Percentiles rank a stretch among this genome's conserved stretches.
Evolutionary conservation across 2,113 vertebrate genomes (phyloP).

Genomic region (Ascaphus truei): DNA sequence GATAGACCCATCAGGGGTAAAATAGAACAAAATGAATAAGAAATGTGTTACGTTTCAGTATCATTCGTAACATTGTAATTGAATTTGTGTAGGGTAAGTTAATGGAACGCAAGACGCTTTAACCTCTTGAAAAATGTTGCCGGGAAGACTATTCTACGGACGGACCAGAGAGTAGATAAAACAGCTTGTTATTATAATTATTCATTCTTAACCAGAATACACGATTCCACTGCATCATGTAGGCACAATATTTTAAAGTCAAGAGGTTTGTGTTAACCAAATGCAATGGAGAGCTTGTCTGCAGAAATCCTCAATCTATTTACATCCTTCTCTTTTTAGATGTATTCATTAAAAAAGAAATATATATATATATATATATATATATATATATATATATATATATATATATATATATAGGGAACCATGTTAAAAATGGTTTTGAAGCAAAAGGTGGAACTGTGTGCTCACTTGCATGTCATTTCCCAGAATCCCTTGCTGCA

Average conservation of each 20-base stretch:
- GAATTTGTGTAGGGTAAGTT: background rate
- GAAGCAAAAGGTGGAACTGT: too few relatives aligned
- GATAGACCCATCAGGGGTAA: background rate
- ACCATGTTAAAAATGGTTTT: too few relatives aligned
- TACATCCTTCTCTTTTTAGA: background rate
- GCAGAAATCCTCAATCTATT: background rate
- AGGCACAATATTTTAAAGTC: background rate
- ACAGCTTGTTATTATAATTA: background rate
- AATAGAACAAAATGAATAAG: slow-evolving; percentile 3
- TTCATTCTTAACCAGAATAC: background rate
- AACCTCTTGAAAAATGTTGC: background rate
- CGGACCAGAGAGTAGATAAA: background rate
- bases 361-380: too few relatives aligned
- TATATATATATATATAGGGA: too few relatives aligned
- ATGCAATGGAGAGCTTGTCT: background rate
- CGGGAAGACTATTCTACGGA: background rate
- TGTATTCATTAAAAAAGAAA: too few relatives aligned
- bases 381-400: too few relatives aligned
- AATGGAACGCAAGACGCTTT: too few relatives aligned
- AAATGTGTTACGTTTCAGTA: background rate
- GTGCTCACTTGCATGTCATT: too few relatives aligned
- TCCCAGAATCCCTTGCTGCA: too few relatives aligned
- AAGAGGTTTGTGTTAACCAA: too few relatives aligned
- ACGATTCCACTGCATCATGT: too few relatives aligned
- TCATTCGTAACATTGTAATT: background rate